Evolutionary conservation across 2,113 vertebrate genomes (phyloP).

Genomic region (Stomatorhinus ivindoensis): DNA sequence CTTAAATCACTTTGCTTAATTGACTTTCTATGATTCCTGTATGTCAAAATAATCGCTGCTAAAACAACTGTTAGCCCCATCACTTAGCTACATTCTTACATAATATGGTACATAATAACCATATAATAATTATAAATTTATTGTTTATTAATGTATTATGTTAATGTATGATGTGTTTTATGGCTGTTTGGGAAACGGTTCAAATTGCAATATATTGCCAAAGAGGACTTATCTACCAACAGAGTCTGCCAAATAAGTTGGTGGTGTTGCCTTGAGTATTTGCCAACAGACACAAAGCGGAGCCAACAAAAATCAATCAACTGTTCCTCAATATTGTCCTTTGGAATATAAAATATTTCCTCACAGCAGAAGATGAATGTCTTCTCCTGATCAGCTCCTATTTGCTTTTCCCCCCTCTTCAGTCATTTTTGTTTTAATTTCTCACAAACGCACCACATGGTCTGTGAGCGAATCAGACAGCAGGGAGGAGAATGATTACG

Average conservation of each 20-base stretch:
- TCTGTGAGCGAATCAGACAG: no score
- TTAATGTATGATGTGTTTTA: neutral
- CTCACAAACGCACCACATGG: neutral
- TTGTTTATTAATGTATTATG: neutral
- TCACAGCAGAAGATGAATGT: neutral
- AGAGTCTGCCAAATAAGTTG: no score
- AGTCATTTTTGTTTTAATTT: neutral
- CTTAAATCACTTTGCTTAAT: neutral
- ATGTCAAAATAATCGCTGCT: neutral
- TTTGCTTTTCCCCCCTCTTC: neutral
- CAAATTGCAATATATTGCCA: neutral
- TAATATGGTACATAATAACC: neutral
- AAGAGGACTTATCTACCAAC: neutral
- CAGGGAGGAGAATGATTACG: no score
- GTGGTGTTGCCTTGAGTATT: neutral
- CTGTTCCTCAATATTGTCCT: neutral
- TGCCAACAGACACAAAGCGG: neutral
- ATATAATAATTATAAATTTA: neutral
- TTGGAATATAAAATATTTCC: neutral
- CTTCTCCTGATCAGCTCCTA: neutral
- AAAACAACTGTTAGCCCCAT: neutral
- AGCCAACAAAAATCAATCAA: neutral
- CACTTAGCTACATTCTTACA: neutral
- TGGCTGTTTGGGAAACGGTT: neutral
- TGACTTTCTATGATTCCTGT: neutral